Conservation (phyloP, 2,888 invertebrate species). For the Eupithecia abbreviata region DNA sequence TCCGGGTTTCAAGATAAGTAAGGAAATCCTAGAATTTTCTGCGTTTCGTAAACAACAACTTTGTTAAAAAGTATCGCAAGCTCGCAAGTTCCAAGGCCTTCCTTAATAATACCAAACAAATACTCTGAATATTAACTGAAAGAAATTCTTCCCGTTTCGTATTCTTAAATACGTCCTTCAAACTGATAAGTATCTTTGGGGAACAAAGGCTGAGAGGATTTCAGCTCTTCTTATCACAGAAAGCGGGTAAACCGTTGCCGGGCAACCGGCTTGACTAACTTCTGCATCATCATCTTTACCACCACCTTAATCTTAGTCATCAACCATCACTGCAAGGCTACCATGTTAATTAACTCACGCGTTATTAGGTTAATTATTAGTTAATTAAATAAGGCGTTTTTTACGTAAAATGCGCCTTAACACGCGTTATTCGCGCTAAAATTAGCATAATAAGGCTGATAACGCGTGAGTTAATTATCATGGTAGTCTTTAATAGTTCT, state of each 20-base stretch:
- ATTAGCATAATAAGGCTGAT: too few relatives aligned
- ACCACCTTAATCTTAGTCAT: too few relatives aligned
- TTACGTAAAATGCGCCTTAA: too few relatives aligned
- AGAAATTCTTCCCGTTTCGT: conserved; percentile 11
- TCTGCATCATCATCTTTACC: too few relatives aligned
- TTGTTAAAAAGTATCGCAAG: neutral
- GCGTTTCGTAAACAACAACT: neutral
- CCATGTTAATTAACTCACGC: too few relatives aligned
- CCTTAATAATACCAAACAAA: neutral
- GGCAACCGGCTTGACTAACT: neutral
- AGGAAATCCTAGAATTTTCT: neutral
- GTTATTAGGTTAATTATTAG: too few relatives aligned
- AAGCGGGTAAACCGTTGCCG: neutral
- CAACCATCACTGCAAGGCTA: too few relatives aligned
- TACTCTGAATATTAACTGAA: conserved; percentile 7
- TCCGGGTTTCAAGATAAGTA: neutral
- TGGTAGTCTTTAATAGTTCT: too few relatives aligned
- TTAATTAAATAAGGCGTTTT: too few relatives aligned
- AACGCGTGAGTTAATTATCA: too few relatives aligned
- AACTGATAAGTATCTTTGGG: conserved; percentile 10
- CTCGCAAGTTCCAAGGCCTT: neutral
- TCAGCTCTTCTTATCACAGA: neutral
- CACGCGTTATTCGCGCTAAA: too few relatives aligned
- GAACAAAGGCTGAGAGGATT: conserved; percentile 16
- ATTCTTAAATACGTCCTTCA: conserved; percentile 21